These are phyloP conservation scores for Sarcophaga peregrina DNA, from an alignment of 1,140 invertebrate species.

Conservation along the genomic window DNA sequence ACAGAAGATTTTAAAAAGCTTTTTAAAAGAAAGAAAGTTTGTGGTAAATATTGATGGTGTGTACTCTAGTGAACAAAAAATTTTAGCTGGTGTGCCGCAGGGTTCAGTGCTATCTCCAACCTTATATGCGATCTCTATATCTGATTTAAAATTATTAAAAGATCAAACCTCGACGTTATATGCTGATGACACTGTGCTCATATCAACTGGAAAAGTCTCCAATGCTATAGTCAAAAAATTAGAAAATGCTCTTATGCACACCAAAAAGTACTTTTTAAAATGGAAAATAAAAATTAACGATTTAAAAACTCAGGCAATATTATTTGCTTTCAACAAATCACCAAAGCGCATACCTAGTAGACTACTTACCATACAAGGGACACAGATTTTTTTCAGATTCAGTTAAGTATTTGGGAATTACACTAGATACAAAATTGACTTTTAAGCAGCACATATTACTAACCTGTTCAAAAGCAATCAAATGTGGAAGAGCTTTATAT, in stretches of 20 bases:
- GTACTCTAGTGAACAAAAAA: not conserved
- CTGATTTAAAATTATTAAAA: not conserved
- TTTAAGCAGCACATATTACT: not conserved
- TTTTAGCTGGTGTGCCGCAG: not conserved
- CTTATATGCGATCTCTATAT: not conserved
- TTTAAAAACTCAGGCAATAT: not conserved
- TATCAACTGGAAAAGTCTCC: not conserved
- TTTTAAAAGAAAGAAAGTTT: not conserved
- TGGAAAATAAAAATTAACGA: slow-evolving; percentile 1
- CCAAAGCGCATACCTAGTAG: not conserved
- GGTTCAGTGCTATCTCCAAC: not conserved
- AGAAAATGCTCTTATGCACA: not conserved
- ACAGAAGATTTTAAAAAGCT: not conserved
- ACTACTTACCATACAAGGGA: not conserved
- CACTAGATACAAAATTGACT: not conserved
- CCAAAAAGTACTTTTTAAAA: not conserved
- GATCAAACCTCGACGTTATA: not conserved
- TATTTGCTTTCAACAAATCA: slow-evolving; percentile 19
- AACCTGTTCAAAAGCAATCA: not conserved
- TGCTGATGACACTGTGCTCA: not conserved
- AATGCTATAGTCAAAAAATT: slow-evolving; percentile 3
- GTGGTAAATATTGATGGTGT: not conserved
- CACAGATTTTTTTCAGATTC: not conserved
- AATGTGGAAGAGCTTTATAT: not conserved
- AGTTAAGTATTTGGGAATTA: not conserved